Evolutionary conservation across 1,140 invertebrate species (phyloP), one percentile per base, ranked within the genome.

Genomic region (Macrotrachela quadricornifera): DNA sequence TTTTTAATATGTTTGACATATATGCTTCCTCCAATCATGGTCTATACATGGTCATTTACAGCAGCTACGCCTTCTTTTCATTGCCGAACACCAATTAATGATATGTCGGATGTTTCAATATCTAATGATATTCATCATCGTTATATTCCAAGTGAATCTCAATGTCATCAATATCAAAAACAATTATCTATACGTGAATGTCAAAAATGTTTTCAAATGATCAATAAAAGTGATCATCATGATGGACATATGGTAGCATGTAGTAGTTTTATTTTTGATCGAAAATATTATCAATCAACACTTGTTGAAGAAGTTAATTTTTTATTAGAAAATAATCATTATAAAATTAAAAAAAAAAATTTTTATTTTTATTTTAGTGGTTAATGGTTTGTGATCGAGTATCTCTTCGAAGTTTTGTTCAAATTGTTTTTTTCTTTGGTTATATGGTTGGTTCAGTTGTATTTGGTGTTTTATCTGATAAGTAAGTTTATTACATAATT

Each of bases 371-470:
- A 30, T 30, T 30, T 8, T 30, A 30, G 21, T 52, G 51, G 51
- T 39, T 37, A 1, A 40, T 52, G 45, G 51, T 52, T 21, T 52
- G 51, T 40, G 13, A 12, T 18, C 42, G 44, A 17, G 40, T 38
- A 30, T 38, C 42, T n/a, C 30, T 46, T 37, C 46, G 37, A 37
- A 37, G 44, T 17, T 39, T 44, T 39, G 44, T 46, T 16, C 53
- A 54, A 38, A 49, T 46, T 39, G 36, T 49, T 42, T 54, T 49
- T 36, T 54, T 54, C 48, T 45, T 46, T 46, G 53, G 53, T 13
- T 49, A 43, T 44, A 18, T 54, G 42, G 37, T 54, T 15, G 53
- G 53, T n/a, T 54, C 53, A 10, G 18, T 54, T 49, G 17, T 54
- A 11, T 40, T 54, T 39, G 53, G 53, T 42, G 44, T 49, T 18